These are phyloP conservation scores for Geococcyx californianus DNA, from an alignment of 2,113 vertebrate species.

Conservation along the genomic window DNA sequence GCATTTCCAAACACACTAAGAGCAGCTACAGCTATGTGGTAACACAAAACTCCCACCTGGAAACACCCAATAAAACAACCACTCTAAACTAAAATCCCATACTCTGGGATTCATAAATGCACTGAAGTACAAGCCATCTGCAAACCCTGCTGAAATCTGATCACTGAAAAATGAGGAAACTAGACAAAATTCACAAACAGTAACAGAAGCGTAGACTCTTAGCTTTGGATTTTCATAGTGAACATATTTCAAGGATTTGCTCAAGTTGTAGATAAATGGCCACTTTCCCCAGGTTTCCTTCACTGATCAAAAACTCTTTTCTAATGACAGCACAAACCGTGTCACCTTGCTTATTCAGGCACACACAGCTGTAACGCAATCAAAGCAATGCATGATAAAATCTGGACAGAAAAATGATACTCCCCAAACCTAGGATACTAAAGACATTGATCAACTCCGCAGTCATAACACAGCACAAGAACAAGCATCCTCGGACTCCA, in stretches of 20 bases:
- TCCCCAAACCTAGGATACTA: neutral
- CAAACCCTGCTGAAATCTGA: neutral
- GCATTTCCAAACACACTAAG: neutral
- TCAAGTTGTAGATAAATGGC: neutral
- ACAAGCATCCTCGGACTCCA: neutral
- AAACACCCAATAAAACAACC: neutral
- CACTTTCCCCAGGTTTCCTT: neutral
- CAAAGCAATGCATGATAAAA: rapidly evolving
- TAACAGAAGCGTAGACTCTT: rapidly evolving
- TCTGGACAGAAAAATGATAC: neutral
- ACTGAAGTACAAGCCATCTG: neutral
- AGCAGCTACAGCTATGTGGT: rapidly evolving
- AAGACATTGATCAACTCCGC: neutral
- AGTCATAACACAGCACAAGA: neutral
- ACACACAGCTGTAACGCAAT: neutral
- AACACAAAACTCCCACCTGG: neutral
- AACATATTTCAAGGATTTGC: neutral
- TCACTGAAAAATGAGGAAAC: neutral
- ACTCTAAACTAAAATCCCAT: neutral
- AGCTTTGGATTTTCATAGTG: neutral
- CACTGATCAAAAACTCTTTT: neutral
- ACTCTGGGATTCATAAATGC: neutral
- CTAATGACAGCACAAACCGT: neutral
- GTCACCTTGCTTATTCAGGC: neutral
- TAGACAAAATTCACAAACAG: neutral